These are phyloP conservation scores for Uloborus plumipes DNA, from an alignment of 2,888 invertebrate species.

Conservation along the genomic window DNA sequence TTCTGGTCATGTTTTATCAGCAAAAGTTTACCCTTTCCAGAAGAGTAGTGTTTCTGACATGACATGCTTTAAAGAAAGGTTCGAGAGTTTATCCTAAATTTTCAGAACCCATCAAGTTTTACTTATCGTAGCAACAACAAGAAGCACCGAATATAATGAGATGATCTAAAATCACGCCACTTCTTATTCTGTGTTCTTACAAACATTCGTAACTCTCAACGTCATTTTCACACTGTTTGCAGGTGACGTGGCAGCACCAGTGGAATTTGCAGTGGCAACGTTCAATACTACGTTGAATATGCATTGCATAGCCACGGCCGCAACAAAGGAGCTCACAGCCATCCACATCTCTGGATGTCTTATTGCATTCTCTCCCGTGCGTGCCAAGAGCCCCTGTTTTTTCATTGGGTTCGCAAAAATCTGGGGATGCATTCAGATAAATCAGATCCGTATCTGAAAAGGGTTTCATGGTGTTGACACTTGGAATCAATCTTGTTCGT, in stretches of 20 bases:
- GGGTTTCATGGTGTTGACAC: constrained; percentile 68
- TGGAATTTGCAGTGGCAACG: constrained; percentile 90
- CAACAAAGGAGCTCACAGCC: constrained; percentile 92
- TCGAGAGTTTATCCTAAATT: too few species aligned
- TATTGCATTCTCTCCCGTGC: constrained; percentile 72
- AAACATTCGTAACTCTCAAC: constrained; percentile 64
- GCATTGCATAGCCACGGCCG: constrained; percentile 79
- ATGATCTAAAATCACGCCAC: not conserved
- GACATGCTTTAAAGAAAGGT: too few species aligned
- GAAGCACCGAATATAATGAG: too few species aligned
- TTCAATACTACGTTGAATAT: constrained; percentile 79
- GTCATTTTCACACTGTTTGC: constrained; percentile 80
- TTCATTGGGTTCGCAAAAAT: constrained; percentile 70
- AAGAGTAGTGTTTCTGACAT: too few species aligned
- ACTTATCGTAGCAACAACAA: too few species aligned
- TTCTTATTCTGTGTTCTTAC: constrained; percentile 4
- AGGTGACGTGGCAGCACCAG: constrained; percentile 93
- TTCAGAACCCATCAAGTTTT: too few species aligned
- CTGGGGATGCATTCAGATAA: constrained; percentile 70
- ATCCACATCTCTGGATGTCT: constrained; percentile 78
- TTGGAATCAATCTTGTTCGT: constrained; percentile 67
- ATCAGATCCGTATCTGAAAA: constrained; percentile 71
- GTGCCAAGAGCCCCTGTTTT: constrained; percentile 72
- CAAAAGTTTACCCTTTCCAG: too few species aligned
- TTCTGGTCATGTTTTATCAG: too few species aligned